phyloP scores from a whole-genome alignment of 2,113 vertebrate genomes.

The Poecilia latipinna region DNA sequence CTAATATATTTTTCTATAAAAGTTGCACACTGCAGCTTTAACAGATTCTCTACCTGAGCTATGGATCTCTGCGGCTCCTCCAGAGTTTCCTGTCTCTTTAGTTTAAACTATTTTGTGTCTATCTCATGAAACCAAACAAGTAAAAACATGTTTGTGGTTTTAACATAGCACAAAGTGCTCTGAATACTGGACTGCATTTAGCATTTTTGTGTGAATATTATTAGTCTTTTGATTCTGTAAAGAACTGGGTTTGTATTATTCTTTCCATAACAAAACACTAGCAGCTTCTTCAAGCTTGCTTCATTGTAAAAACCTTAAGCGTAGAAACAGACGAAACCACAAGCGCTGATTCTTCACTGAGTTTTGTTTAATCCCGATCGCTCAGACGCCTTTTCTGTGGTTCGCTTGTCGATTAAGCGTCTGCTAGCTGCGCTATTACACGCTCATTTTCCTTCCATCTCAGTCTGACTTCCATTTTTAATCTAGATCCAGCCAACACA shows the following conservation, averaged over 20 bases:
- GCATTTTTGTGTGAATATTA: not conserved
- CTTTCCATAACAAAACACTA: not conserved
- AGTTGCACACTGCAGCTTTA: not conserved
- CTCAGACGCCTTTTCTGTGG: conserved; percentile 43
- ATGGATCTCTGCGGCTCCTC: not conserved
- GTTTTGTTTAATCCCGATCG: conserved; percentile 41
- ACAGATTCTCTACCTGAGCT: not conserved
- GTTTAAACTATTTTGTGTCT: not conserved
- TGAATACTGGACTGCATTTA: not conserved
- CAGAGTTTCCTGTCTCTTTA: not conserved
- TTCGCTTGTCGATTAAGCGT: conserved; percentile 64
- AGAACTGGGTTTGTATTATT: not conserved
- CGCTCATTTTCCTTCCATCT: conserved; percentile 61
- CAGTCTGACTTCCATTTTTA: conserved; percentile 39
- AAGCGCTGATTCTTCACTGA: conserved; percentile 23
- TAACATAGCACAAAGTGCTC: not conserved
- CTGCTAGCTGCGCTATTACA: conserved; percentile 48
- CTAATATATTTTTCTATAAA: no score
- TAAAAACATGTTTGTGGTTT: not conserved
- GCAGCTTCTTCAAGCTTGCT: conserved; percentile 11
- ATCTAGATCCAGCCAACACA: conserved; percentile 63
- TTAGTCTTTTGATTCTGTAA: not conserved
- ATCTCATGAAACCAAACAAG: not conserved
- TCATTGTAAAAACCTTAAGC: conserved; percentile 13
- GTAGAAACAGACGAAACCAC: conserved; percentile 45